Evolutionary conservation across 2,797 vertebrate genomes (phyloP).

Genomic region (Microctenopoma steveboyesi): DNA sequence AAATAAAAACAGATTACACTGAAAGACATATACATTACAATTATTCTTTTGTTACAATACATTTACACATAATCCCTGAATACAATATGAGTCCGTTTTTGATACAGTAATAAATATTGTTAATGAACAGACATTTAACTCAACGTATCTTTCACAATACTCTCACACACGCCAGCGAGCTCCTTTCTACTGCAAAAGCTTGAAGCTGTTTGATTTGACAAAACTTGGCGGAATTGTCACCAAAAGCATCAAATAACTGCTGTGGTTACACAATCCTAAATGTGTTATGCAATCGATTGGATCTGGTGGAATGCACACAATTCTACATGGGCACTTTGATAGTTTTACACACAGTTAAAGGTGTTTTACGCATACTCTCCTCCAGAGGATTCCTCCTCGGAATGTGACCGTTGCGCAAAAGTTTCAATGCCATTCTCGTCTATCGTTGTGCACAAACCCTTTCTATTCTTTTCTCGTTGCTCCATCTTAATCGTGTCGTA

Average conservation of each 20-base stretch:
- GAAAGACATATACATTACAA: slow-evolving; percentile 59
- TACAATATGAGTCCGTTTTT: slow-evolving; percentile 63
- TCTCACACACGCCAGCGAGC: slow-evolving; percentile 48
- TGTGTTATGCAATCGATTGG: slow-evolving; percentile 78
- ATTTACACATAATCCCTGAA: slow-evolving; percentile 81
- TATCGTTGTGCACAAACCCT: slow-evolving; percentile 79
- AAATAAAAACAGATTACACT: slow-evolving; percentile 63
- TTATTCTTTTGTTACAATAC: slow-evolving; percentile 63
- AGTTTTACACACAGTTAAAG: slow-evolving; percentile 47
- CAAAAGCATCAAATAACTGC: slow-evolving; percentile 64
- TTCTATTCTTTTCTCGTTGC: slow-evolving; percentile 83
- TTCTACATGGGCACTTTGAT: slow-evolving; percentile 72
- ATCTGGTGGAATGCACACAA: slow-evolving; percentile 62
- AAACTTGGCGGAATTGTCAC: slow-evolving; percentile 39
- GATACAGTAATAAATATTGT: slow-evolving; percentile 67
- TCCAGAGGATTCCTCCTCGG: slow-evolving; percentile 89
- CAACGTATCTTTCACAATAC: slow-evolving; percentile 77
- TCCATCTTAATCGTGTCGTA: slow-evolving; percentile 96
- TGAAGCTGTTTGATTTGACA: slow-evolving; percentile 62
- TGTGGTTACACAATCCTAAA: slow-evolving; percentile 79
- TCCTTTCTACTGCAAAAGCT: slow-evolving; percentile 59
- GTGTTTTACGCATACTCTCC: slow-evolving; percentile 88
- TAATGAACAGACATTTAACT: slow-evolving; percentile 78
- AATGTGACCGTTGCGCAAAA: slow-evolving; percentile 80
- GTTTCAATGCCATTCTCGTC: slow-evolving; percentile 83